Base-by-base conservation (phyloP, 2,797 vertebrate genomes). In the Neopelma chrysocephalum region DNA sequence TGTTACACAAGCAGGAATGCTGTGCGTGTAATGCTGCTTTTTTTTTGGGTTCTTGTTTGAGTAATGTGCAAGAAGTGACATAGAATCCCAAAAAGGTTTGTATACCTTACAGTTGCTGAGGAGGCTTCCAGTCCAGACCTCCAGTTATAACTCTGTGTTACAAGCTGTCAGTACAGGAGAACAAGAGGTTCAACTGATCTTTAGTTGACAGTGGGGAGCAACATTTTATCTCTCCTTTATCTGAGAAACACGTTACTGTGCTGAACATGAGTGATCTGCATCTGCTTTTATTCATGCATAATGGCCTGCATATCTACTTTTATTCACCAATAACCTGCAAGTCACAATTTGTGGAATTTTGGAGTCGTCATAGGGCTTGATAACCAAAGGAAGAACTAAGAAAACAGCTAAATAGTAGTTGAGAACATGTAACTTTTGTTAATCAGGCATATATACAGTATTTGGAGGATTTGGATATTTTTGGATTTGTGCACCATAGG, bases 11-110 rank as follows among this genome's bases (percentile, higher is more conserved):
- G 31, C n/a, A 36, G 3, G 4, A 79, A 29, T 20, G 21, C 22
- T 38, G 31, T 82, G 68, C 26, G 15, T 43, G 31, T 76, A 62
- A 66, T 18, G 11, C 66, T 14, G 31, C 36, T 3, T 23, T 76
- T 94, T 91, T 93, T 94, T 83, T 73, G 27, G 18, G 42, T 84
- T 81, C 45, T 64, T 56, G 36, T 80, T 66, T 87, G 43, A 79
- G n/a, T 83, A 65, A 86, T 15, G 3, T 65, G 51, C 12, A 62
- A 54, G 27, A 82, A 89, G 21, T 29, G 31, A 18, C 57, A 54
- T 8, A 72, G 58, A 51, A 79, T 85, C 48, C 77, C 34, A 16
- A 26, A 47, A 34, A 64, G 23, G 9, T 81, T 57, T 91, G 15
- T 69, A 2, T 71, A 23, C 15, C 3, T 1, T 80, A 7, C 20